A percentile compares a stretch with the other conserved stretches of the same genome.
phyloP scores from a whole-genome alignment of 2,797 vertebrate species.

The Gobionotothen gibberifrons region DNA sequence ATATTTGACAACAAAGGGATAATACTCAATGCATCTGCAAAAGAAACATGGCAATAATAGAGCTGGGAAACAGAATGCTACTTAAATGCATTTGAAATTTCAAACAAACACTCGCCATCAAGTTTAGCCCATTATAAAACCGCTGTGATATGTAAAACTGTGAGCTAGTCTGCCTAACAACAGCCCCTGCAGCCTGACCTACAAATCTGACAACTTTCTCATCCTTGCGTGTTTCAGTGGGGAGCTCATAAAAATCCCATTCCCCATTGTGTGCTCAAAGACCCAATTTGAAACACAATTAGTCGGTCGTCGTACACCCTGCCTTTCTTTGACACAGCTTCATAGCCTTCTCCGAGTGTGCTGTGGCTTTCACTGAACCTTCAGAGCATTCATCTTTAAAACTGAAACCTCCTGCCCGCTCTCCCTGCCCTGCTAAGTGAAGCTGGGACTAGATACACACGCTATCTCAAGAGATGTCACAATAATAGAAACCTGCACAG shows the following conservation, averaged over 20 bases:
- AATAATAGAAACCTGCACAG: constrained; percentile 82
- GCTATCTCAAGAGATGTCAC: constrained; percentile 78
- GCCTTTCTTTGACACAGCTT: constrained; percentile 58
- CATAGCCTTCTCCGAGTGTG: constrained; percentile 53
- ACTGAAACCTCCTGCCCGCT: constrained; percentile 59
- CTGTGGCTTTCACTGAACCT: constrained; percentile 51
- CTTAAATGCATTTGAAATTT: constrained; percentile 33
- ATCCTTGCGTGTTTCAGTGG: constrained; percentile 78
- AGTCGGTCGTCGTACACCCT: constrained; percentile 71
- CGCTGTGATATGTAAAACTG: constrained; percentile 55
- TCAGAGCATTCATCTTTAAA: constrained; percentile 68
- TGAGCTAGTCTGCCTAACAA: constrained; percentile 83
- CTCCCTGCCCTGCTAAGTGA: constrained; percentile 67
- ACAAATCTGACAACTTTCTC: constrained; percentile 87
- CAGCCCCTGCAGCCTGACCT: constrained; percentile 85
- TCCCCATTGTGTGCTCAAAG: constrained; percentile 81
- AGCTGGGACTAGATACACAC: constrained; percentile 65
- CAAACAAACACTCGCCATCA: constrained; percentile 26
- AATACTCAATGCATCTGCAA: not conserved
- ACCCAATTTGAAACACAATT: constrained; percentile 87
- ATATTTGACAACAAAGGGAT: constrained; percentile 7
- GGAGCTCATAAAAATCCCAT: constrained; percentile 80
- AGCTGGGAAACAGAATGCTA: not conserved
- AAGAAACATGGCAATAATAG: constrained; percentile 12
- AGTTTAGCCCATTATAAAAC: constrained; percentile 52